A percentile compares a stretch with the other conserved stretches of the same genome.
phyloP scores from a whole-genome alignment of 2,888 invertebrate species.

The Macropis europaea region DNA sequence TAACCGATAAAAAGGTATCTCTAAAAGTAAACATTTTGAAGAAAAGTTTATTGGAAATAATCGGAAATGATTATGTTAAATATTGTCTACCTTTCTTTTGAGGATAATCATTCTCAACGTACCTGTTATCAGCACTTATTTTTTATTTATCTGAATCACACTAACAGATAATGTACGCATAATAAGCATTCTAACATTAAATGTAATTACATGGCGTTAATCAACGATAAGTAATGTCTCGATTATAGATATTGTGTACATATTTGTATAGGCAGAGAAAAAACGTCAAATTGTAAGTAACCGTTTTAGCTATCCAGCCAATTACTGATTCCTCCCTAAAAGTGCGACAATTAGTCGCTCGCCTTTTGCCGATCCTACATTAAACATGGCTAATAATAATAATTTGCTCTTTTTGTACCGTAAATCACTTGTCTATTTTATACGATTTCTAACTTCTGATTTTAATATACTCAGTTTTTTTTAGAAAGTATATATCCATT shows the following conservation, averaged over 20 bases:
- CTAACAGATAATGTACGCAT: slow-evolving; percentile 18
- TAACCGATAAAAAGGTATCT: slow-evolving; percentile 37
- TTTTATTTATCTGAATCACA: slow-evolving; percentile 21
- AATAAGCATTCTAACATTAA: slow-evolving; percentile 11
- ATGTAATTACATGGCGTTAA: slow-evolving; percentile 12
- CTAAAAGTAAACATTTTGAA: slow-evolving; percentile 21
- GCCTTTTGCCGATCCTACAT: too few relatives aligned
- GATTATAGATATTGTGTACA: slow-evolving; percentile 6
- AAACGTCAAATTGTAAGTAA: too few relatives aligned
- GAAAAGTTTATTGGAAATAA: slow-evolving; percentile 15
- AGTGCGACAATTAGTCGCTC: too few relatives aligned
- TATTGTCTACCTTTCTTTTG: slow-evolving; percentile 10
- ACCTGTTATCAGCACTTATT: slow-evolving; percentile 28
- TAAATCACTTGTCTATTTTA: slow-evolving; percentile 13
- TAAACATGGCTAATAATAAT: slow-evolving; percentile 5
- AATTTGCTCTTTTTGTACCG: slow-evolving; percentile 9
- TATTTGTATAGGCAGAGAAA: too few relatives aligned
- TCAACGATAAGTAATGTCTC: slow-evolving; percentile 19
- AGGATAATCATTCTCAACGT: slow-evolving; percentile 24
- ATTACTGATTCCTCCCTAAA: too few relatives aligned
- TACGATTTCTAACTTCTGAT: slow-evolving; percentile 2
- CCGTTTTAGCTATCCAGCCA: too few relatives aligned
- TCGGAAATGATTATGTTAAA: slow-evolving; percentile 17
- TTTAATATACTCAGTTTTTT: slow-evolving; percentile 11
- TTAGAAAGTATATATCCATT: not conserved